Evolutionary conservation across 2,797 vertebrate genomes (phyloP), one percentile per base, ranked within the genome.

Genomic region (Semotilus atromaculatus): DNA sequence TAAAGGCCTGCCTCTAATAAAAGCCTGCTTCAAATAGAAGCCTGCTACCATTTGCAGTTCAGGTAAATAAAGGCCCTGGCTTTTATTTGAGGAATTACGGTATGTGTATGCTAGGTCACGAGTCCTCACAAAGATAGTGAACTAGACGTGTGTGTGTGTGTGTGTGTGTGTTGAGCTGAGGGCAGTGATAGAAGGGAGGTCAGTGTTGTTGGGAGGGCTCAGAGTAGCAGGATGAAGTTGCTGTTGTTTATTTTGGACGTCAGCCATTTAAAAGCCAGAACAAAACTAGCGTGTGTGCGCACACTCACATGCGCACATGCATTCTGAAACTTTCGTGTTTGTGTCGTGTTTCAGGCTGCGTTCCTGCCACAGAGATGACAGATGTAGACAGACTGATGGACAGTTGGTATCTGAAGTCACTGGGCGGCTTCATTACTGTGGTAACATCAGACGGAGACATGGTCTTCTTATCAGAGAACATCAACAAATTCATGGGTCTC

Each of bases 371-470:
- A 80, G 76, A 84, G 67, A 48, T 38, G 13, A 93, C 92, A 55
- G 95, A 95, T 10, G 91, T 92, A 77, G 95, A 97, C 88, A 94
- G 92, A 88, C 96, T 98, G 92, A 96, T 98, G 96, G 97, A 99
- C 94, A 97, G 95, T 84, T 91, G 98, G 93, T 99, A 98, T 93
- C 96, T 98, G 89, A 99, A 98, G 91, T 97, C 97, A 90, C 94
- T 99, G 92, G 97, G 99, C 90, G 98, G 98, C 80, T 99, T 99
- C 92, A 90, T 99, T 90, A 97, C 97, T 0, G 97, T 99, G 92
- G 96, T 99, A 89, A 99, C 98, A 55, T 96, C 98, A 51, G 98
- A 99, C 43, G 98, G 98, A 26, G 98, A 99, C 93, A 98, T 99
- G 91, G 96, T 99, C 92, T 99, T 98, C 91, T 92, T 99, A 90